A percentile compares a stretch with the other conserved stretches of the same genome.
phyloP scores from a whole-genome alignment of 2,888 invertebrate genomes.

The Drosophila prolongata region DNA sequence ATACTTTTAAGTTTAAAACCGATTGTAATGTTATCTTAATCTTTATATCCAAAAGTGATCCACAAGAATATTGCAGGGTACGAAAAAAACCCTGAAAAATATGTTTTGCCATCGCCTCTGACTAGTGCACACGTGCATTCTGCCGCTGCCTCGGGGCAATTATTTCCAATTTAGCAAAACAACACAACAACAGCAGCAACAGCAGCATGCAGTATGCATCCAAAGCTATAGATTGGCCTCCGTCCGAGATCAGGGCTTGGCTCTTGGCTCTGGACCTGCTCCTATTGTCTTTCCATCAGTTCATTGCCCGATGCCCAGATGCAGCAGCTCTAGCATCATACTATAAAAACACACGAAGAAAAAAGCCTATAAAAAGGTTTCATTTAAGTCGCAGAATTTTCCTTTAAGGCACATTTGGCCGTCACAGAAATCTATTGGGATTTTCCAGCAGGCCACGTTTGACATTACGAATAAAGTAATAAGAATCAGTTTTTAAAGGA shows the following conservation, averaged over 20 bases:
- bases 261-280: constrained; percentile 35
- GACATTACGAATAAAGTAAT: no score
- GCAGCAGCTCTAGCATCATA: constrained; percentile 32
- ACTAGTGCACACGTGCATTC: constrained; percentile 69
- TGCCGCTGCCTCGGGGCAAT: constrained; percentile 66
- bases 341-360: constrained; percentile 13
- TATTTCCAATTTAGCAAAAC: constrained; percentile 79
- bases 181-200: constrained; percentile 59
- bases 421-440: no score
- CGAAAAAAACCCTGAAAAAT: constrained; percentile 14
- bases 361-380: background rate
- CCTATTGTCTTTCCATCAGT: constrained; percentile 74
- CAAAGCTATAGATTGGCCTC: constrained; percentile 18
- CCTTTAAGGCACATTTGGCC: no score
- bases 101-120: constrained; percentile 19
- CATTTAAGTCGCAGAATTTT: no score
- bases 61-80: no score
- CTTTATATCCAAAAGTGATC: no score
- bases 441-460: no score
- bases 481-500: no score
- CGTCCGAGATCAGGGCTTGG: constrained; percentile 18
- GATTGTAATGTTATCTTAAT: no score
- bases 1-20: no score
- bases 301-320: constrained; percentile 65
- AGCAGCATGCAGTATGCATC: constrained; percentile 25